Conservation (phyloP, 1,140 invertebrate genomes). For the Lucilia cuprina region DNA sequence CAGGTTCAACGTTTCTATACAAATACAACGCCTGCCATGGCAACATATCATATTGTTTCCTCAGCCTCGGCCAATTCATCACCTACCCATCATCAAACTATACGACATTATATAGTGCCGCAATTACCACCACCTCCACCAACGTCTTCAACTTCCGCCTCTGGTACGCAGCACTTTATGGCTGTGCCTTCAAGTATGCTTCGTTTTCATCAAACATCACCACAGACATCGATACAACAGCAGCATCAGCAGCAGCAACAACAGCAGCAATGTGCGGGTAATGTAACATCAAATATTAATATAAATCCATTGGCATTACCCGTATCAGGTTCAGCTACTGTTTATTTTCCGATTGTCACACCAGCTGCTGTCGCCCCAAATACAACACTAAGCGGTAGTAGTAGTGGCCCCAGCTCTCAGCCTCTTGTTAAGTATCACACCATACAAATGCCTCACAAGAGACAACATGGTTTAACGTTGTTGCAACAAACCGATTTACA, state of each 20-base stretch:
- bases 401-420: slow-evolving; percentile 34
- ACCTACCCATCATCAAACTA: slow-evolving; percentile 35
- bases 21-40: slow-evolving; percentile 9
- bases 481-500: slow-evolving; percentile 46
- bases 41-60: slow-evolving; percentile 38
- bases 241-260: not conserved
- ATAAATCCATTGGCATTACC: slow-evolving; percentile 36
- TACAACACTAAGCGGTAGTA: slow-evolving; percentile 38
- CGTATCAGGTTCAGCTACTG: slow-evolving; percentile 45
- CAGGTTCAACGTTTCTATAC: not conserved
- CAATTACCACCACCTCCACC: slow-evolving; percentile 28
- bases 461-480: slow-evolving; percentile 36
- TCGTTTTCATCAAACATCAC: slow-evolving; percentile 42
- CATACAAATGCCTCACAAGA: slow-evolving; percentile 56
- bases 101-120: not conserved
- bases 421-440: slow-evolving; percentile 60
- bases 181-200: slow-evolving; percentile 58
- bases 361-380: slow-evolving; percentile 21
- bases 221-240: slow-evolving; percentile 30
- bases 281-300: slow-evolving; percentile 16
- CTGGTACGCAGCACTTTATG: slow-evolving; percentile 51
- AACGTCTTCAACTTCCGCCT: slow-evolving; percentile 45
- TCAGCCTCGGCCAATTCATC: slow-evolving; percentile 34
- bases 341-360: slow-evolving; percentile 58
- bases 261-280: slow-evolving; percentile 1